A percentile compares a stretch with the other conserved stretches of the same genome.
Conservation (phyloP, 1,140 invertebrate genomes). For the Centruroides vittatus region DNA sequence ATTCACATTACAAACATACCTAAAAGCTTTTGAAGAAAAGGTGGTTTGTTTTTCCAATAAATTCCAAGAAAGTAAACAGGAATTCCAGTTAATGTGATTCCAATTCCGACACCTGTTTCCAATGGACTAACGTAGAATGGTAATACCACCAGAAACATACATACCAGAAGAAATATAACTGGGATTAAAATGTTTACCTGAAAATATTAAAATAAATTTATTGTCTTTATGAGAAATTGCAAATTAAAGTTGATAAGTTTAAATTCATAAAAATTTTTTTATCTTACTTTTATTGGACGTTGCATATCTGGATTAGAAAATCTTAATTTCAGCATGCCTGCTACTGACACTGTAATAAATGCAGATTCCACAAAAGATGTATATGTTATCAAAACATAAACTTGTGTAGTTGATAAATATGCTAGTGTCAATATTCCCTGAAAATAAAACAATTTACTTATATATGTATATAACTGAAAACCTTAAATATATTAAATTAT, state of each 20-base stretch:
- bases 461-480: too few relatives aligned
- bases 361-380: conserved; percentile 83
- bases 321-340: conserved; percentile 72
- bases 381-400: conserved; percentile 86
- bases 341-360: conserved; percentile 79
- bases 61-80: conserved; percentile 74
- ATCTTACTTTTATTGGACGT: conserved; percentile 50
- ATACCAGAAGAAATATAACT: conserved; percentile 65
- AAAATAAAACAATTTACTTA: conserved; percentile 8
- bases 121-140: conserved; percentile 42
- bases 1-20: conserved; percentile 39
- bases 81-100: conserved; percentile 76
- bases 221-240: background rate
- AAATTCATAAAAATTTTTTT: background rate
- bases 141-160: conserved; percentile 61
- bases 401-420: conserved; percentile 70
- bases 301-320: conserved; percentile 51
- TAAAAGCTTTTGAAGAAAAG: conserved; percentile 42
- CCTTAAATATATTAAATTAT: too few relatives aligned
- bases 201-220: conserved; percentile 13
- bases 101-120: conserved; percentile 48
- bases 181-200: conserved; percentile 61
- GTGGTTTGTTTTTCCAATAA: conserved; percentile 57
- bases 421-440: conserved; percentile 52
- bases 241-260: background rate